Evolutionary conservation across 2,113 vertebrate genomes (phyloP), one percentile per base, ranked within the genome.

Genomic region (Apodemus speciosus): DNA sequence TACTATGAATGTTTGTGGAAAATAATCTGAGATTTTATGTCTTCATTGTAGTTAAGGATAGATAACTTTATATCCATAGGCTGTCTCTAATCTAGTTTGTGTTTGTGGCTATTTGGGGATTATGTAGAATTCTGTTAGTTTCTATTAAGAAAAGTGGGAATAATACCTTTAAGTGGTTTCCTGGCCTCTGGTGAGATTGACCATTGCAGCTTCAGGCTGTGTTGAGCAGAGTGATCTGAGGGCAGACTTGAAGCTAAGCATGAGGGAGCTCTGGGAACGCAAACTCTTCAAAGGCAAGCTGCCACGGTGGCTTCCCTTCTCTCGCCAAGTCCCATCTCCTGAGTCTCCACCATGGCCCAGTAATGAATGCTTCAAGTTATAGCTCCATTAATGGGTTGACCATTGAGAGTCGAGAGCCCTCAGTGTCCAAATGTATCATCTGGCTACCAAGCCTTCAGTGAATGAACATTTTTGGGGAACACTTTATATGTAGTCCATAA

Each of bases 121-220:
- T 91, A 62, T 71, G 66, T 81, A 88, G 66, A 35, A 80, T 89
- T 92, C 46, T 40, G 0, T 91, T 93, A 64, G 20, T 73, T 93
- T 93, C 89, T 77, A 62, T 15, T 88, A 16, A 21, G 49, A 56
- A 84, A 93, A 94, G 62, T 69, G 11, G 83, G 56, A 92, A 86
- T 90, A 32, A 71, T 93, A 66, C 46, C 90, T 96, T 95, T 16
- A 58, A 46, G 93, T 68, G 14, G 88, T 89, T 92, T 89, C 75
- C 46, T 69, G 32, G 30, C 73, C 30, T 46, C 43, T 27, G 3
- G 25, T 40, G 35, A 40, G n/a, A 38, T 27, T 20, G 43, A 51
- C 38, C 23, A 7, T 38, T 27, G 32, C 71, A 51, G 66, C 46
- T 10, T 21, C 25, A 69, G 23, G 85, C 3, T 72, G 15, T 56